Evolutionary conservation across 1,140 invertebrate species (phyloP).

Genomic region (Caenorhabditis briggsae): DNA sequence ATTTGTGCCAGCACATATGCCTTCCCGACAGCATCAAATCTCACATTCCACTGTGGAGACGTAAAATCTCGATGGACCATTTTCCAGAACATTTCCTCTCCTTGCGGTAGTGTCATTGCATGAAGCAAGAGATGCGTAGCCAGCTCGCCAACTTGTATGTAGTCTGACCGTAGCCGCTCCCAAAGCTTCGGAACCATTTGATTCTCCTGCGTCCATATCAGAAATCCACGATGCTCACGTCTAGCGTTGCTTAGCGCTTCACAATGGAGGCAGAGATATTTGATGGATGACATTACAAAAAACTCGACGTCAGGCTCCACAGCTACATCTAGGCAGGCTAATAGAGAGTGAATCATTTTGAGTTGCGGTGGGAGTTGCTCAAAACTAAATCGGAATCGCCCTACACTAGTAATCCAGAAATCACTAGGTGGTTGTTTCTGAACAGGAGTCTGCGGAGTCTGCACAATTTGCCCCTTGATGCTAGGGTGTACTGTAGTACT

Average conservation of each 20-base stretch:
- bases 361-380: conserved; percentile 92
- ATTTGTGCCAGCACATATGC: conserved; percentile 75
- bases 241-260: conserved; percentile 90
- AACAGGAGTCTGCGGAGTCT: conserved; percentile 12
- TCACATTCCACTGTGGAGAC: conserved; percentile 87
- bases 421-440: conserved; percentile 7
- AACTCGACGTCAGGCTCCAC: conserved; percentile 91
- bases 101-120: conserved; percentile 91
- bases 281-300: conserved; percentile 91
- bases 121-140: conserved; percentile 88
- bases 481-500: conserved; percentile 66
- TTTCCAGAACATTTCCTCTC: conserved; percentile 93
- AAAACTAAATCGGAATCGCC: conserved; percentile 90
- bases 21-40: conserved; percentile 85
- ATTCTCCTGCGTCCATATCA: conserved; percentile 97
- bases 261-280: conserved; percentile 91
- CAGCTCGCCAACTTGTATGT: conserved; percentile 78
- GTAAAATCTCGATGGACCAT: conserved; percentile 94
- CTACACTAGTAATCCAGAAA: conserved; percentile 91
- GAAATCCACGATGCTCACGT: conserved; percentile 88
- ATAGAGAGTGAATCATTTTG: conserved; percentile 90
- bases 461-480: conserved; percentile 44
- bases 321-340: conserved; percentile 85
- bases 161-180: conserved; percentile 91
- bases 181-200: conserved; percentile 94